Conservation (phyloP, 2,113 vertebrate genomes). For the Sylvilagus bachmani region DNA sequence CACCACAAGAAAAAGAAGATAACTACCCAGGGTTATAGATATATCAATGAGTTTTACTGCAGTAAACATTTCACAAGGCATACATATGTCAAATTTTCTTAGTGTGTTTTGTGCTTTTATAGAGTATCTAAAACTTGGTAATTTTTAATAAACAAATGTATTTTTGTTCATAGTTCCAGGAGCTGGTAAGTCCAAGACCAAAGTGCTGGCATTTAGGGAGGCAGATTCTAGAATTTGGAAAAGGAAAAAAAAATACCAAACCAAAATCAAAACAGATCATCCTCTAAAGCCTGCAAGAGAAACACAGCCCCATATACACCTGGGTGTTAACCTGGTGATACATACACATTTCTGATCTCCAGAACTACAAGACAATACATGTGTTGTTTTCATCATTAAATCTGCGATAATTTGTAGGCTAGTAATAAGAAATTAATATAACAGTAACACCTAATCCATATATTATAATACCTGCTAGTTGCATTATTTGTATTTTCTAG, state of each 20-base stretch:
- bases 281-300: no score
- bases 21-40: background rate
- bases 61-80: background rate
- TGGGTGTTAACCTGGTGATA: no score
- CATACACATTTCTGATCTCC: background rate
- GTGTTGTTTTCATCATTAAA: background rate
- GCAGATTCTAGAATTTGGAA: no score
- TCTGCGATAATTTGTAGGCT: background rate
- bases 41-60: background rate
- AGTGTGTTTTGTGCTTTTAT: background rate
- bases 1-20: background rate
- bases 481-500: background rate
- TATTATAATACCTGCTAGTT: background rate
- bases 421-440: background rate
- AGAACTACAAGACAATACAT: background rate
- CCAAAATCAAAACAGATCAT: no score
- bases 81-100: background rate
- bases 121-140: background rate
- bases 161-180: background rate
- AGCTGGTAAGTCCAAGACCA: background rate
- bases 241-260: no score
- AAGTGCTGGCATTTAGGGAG: background rate
- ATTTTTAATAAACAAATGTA: background rate
- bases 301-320: no score
- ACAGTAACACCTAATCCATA: background rate